A percentile compares a stretch with the other conserved stretches of the same genome.
These are phyloP conservation scores for Stigmatopora argus DNA, from an alignment of 2,113 vertebrate genomes.

Conservation along the genomic window DNA sequence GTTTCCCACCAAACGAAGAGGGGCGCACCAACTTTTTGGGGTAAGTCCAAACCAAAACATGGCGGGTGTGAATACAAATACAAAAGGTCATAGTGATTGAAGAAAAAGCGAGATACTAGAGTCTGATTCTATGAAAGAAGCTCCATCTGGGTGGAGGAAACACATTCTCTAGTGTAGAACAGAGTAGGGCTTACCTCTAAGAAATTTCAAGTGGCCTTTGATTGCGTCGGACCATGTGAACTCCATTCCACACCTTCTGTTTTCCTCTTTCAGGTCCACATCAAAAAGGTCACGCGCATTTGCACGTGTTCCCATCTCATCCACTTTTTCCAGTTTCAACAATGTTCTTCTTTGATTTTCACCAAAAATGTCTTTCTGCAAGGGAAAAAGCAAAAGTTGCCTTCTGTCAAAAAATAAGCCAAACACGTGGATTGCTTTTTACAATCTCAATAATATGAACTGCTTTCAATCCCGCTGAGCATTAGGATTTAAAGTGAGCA, in stretches of 20 bases:
- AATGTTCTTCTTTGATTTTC: constrained; percentile 64
- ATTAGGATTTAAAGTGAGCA: constrained; percentile 77
- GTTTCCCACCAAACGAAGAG: too few species aligned
- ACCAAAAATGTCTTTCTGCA: neutral
- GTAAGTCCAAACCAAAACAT: too few species aligned
- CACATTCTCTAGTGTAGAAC: constrained; percentile 15
- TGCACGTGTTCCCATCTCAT: constrained; percentile 35
- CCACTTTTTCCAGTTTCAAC: constrained; percentile 45
- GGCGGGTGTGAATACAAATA: neutral
- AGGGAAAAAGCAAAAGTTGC: neutral
- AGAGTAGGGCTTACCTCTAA: constrained; percentile 40
- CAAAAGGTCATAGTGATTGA: constrained; percentile 7
- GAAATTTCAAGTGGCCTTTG: constrained; percentile 68
- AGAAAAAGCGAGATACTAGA: constrained; percentile 4
- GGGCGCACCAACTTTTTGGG: too few species aligned
- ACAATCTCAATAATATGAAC: constrained; percentile 50
- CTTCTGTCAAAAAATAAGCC: constrained; percentile 27
- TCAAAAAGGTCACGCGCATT: constrained; percentile 61
- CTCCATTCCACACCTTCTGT: constrained; percentile 40
- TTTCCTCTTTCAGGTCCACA: constrained; percentile 56
- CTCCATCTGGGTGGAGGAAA: constrained; percentile 19
- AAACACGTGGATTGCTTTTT: constrained; percentile 43
- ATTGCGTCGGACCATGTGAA: constrained; percentile 57
- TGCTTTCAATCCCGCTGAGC: constrained; percentile 65
- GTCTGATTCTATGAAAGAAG: constrained; percentile 15